These are phyloP conservation scores for Aeoliscus strigatus DNA, from an alignment of 2,797 vertebrate species.

Conservation along the genomic window DNA sequence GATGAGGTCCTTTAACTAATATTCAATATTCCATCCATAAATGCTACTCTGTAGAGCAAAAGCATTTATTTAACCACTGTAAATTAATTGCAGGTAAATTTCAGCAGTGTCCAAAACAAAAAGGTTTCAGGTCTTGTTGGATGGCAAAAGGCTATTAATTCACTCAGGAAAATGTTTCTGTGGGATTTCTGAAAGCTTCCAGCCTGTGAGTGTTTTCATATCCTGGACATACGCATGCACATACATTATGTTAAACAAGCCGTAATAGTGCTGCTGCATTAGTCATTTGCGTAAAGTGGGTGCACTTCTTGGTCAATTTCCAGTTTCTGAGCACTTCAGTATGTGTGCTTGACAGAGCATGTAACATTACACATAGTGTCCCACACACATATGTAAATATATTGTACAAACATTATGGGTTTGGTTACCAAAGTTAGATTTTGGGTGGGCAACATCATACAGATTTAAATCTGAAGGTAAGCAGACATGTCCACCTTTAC, in stretches of 20 bases:
- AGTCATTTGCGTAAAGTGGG: slow-evolving; percentile 18
- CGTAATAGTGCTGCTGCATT: slow-evolving; percentile 19
- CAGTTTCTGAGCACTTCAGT: slow-evolving; percentile 17
- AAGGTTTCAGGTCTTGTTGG: slow-evolving; percentile 31
- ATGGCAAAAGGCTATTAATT: slow-evolving; percentile 30
- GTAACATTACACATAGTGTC: slow-evolving; percentile 10
- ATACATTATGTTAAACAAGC: not conserved
- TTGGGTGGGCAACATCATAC: no score
- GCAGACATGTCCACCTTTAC: no score
- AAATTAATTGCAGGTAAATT: slow-evolving; percentile 37
- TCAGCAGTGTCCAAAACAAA: no score
- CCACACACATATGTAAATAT: slow-evolving; percentile 1
- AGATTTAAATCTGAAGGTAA: no score
- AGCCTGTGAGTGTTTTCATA: no score
- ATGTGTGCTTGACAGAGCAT: slow-evolving; percentile 14
- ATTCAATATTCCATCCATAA: slow-evolving; percentile 37
- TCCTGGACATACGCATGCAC: slow-evolving; percentile 4
- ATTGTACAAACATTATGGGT: not conserved
- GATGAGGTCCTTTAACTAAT: slow-evolving; percentile 44
- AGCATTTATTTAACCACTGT: slow-evolving; percentile 40
- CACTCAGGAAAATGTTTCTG: slow-evolving; percentile 9
- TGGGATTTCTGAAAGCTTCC: slow-evolving; percentile 23
- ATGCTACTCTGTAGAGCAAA: slow-evolving; percentile 35
- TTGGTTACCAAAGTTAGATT: not conserved
- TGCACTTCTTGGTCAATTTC: slow-evolving; percentile 6